Conservation (phyloP, 2,113 vertebrate species). For the Ameiurus melas region DNA sequence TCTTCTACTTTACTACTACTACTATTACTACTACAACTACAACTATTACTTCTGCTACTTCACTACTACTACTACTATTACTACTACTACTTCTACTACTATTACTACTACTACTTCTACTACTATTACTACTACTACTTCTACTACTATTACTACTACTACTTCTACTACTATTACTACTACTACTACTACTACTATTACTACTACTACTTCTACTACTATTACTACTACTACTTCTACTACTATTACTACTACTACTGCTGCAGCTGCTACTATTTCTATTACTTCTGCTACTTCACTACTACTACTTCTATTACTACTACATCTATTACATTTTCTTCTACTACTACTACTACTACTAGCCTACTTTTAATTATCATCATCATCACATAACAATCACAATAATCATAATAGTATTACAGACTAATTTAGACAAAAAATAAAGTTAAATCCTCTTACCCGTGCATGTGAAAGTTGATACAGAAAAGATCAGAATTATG, state of each 20-base stretch:
- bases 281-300: no score
- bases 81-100: not conserved
- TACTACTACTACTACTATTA: no score
- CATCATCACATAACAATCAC: not conserved
- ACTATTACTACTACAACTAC: no score
- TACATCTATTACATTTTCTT: not conserved
- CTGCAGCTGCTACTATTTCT: no score
- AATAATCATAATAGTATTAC: not conserved
- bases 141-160: not conserved
- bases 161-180: not conserved
- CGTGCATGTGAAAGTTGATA: not conserved
- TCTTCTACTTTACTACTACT: not conserved
- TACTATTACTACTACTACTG: no score
- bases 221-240: not conserved
- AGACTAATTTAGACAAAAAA: not conserved
- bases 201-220: not conserved
- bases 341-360: no score
- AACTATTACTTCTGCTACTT: no score
- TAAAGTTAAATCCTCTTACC: slow-evolving; percentile 20
- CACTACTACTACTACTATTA: not conserved
- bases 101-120: no score
- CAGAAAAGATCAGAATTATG: not conserved
- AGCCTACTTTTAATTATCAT: no score
- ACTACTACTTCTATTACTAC: not conserved
- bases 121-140: no score